Conservation (phyloP, 2,113 vertebrate species). For the Percina caprodes region DNA sequence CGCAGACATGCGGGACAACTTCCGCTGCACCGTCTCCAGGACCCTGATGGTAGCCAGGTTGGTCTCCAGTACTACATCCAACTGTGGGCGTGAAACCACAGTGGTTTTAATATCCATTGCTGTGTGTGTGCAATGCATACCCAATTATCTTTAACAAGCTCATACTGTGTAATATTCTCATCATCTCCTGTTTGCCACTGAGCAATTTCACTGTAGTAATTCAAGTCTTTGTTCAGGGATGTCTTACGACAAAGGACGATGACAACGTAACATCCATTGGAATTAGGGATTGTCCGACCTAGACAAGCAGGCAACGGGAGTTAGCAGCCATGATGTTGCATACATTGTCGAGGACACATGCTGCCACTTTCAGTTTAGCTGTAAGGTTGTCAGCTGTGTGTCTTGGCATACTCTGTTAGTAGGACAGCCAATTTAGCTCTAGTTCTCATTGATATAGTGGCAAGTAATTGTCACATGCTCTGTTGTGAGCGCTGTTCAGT, state of each 20-base stretch:
- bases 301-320: no score
- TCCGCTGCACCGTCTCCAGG: constrained; percentile 95
- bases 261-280: neutral
- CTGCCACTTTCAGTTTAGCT: no score
- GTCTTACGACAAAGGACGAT: neutral
- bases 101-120: neutral
- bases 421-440: no score
- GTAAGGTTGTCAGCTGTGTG: no score
- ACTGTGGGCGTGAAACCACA: constrained; percentile 72
- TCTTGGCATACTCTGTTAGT: no score
- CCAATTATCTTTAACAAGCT: neutral
- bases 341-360: no score
- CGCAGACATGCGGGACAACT: constrained; percentile 95
- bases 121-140: neutral
- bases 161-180: neutral
- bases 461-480: no score
- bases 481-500: no score
- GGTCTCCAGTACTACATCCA: constrained; percentile 98
- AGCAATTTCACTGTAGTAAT: neutral
- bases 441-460: no score
- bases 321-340: no score
- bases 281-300: no score
- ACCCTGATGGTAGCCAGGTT: constrained; percentile 96
- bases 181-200: neutral
- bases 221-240: neutral